These are phyloP conservation scores for Eubucco bourcierii DNA, from an alignment of 2,113 vertebrate genomes.

Conservation along the genomic window DNA sequence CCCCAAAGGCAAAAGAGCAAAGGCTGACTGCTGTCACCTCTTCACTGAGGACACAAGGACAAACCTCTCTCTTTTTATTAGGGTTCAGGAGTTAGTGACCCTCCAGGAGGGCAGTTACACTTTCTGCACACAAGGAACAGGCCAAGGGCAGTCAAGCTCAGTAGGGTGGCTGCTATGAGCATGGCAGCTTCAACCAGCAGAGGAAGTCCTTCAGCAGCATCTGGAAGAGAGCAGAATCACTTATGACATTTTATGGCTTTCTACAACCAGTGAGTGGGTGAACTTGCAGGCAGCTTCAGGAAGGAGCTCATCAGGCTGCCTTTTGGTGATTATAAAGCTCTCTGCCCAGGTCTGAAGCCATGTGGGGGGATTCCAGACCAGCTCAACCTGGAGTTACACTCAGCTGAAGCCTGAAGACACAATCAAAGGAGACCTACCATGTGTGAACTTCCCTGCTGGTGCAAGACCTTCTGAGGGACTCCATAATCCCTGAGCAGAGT, in stretches of 20 bases:
- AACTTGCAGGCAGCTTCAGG: background rate
- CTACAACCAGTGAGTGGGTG: too few relatives aligned
- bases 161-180: background rate
- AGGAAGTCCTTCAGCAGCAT: background rate
- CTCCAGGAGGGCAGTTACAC: background rate
- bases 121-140: background rate
- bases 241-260: background rate
- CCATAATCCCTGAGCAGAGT: background rate
- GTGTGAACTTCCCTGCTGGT: background rate
- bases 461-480: background rate
- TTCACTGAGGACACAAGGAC: background rate
- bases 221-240: background rate
- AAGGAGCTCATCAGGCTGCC: background rate
- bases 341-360: background rate
- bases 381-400: background rate
- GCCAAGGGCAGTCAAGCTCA: background rate
- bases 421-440: background rate
- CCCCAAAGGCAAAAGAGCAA: background rate
- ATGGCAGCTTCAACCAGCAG: background rate
- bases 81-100: background rate
- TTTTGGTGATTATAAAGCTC: background rate
- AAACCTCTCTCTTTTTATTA: background rate
- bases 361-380: too few relatives aligned
- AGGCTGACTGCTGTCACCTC: background rate
- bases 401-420: background rate